Conservation (phyloP, 2,888 invertebrate species). For the Thecophora atra region DNA sequence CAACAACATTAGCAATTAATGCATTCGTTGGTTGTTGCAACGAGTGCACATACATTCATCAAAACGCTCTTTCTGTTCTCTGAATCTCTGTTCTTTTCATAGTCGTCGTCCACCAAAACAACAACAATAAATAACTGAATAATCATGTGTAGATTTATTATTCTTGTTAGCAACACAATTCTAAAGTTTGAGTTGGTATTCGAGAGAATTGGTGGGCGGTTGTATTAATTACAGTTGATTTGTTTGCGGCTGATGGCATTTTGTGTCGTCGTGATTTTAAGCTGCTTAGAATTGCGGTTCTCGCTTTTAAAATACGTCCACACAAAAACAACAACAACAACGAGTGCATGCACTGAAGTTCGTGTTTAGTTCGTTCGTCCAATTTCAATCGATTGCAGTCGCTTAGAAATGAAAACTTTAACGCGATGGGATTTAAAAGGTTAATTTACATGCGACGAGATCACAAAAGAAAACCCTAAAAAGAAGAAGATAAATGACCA, state of each 20-base stretch:
- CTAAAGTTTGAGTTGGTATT: not conserved
- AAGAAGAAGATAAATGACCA: too few relatives aligned
- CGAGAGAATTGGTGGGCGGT: not conserved
- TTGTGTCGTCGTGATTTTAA: constrained; percentile 3
- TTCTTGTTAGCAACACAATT: not conserved
- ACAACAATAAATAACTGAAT: constrained; percentile 10
- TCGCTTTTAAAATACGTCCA: not conserved
- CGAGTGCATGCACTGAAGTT: not conserved
- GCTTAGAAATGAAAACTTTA: not conserved
- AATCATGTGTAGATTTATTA: constrained; percentile 20
- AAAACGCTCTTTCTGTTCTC: too few relatives aligned
- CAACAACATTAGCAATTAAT: constrained; percentile 1
- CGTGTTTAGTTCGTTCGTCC: not conserved
- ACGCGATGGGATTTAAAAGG: not conserved
- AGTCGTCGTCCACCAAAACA: not conserved
- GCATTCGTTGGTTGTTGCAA: constrained; percentile 17
- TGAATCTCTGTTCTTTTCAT: too few relatives aligned
- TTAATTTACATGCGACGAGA: too few relatives aligned
- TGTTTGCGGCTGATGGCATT: too few relatives aligned
- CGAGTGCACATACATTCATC: not conserved
- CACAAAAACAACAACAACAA: not conserved
- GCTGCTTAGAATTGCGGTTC: not conserved
- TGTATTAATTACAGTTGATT: not conserved
- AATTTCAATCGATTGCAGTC: not conserved
- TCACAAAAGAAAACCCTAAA: too few relatives aligned